phyloP scores from a whole-genome alignment of 2,113 vertebrate species.

The Rhea pennata region DNA sequence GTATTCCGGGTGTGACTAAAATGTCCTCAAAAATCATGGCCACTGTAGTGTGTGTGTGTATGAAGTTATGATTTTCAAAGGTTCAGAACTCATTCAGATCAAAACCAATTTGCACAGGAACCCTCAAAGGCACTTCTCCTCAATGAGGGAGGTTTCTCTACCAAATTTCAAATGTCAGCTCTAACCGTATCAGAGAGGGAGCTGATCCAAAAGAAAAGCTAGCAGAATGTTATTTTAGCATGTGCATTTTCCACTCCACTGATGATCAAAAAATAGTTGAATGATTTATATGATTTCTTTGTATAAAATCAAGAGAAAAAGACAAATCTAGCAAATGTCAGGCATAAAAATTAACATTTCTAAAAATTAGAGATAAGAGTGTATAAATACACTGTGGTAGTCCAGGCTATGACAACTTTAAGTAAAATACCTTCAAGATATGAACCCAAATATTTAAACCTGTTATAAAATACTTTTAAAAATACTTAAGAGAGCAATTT shows the following conservation, averaged over 20 bases:
- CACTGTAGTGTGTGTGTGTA: neutral
- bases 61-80: slow-evolving; percentile 45
- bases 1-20: neutral
- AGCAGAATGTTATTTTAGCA: slow-evolving; percentile 26
- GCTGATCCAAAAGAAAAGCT: neutral
- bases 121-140: slow-evolving; percentile 54
- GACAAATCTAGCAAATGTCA: neutral
- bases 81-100: slow-evolving; percentile 48
- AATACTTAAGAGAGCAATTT: neutral
- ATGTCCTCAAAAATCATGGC: slow-evolving; percentile 23
- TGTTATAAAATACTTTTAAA: neutral
- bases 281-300: slow-evolving; percentile 9
- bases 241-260: neutral
- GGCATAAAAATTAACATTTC: slow-evolving; percentile 22
- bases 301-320: slow-evolving; percentile 6
- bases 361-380: neutral
- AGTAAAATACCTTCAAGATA: neutral
- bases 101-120: slow-evolving; percentile 57
- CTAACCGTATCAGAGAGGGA: slow-evolving; percentile 17
- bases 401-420: neutral
- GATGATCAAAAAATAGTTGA: slow-evolving; percentile 11
- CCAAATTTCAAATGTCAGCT: slow-evolving; percentile 57
- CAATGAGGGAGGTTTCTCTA: slow-evolving; percentile 45
- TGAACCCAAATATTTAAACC: neutral
- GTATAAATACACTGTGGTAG: neutral